A percentile compares a stretch with the other conserved stretches of the same genome.
phyloP scores from a whole-genome alignment of 2,113 vertebrate genomes.

The Carollia perspicillata region DNA sequence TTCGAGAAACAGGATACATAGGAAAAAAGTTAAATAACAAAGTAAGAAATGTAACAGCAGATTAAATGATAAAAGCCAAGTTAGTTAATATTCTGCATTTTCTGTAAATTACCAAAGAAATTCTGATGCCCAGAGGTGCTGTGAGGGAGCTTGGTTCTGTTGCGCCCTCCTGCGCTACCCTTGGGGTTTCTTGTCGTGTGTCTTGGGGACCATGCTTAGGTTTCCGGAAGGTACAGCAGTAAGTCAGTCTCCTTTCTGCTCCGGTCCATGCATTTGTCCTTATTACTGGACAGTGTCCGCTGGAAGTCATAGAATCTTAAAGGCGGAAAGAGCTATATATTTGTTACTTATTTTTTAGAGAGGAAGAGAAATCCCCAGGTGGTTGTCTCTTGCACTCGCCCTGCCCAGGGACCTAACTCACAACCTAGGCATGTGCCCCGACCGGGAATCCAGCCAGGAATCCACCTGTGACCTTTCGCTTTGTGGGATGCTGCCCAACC shows the following conservation, averaged over 20 bases:
- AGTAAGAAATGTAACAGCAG: background rate
- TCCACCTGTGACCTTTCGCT: too few relatives aligned
- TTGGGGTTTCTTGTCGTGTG: background rate
- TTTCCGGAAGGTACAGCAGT: background rate
- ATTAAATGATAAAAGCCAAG: background rate
- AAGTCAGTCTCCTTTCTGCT: too few relatives aligned
- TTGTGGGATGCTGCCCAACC: too few relatives aligned
- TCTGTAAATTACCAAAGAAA: background rate
- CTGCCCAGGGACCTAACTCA: too few relatives aligned
- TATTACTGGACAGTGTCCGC: background rate
- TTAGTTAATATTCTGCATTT: background rate
- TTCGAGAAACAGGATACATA: background rate
- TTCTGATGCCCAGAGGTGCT: background rate
- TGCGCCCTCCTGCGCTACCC: background rate
- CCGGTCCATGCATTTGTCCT: background rate
- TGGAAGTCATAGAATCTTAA: background rate
- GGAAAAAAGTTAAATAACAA: background rate
- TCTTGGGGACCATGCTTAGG: background rate
- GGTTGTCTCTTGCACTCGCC: too few relatives aligned
- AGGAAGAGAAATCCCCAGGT: too few relatives aligned
- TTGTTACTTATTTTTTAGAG: too few relatives aligned
- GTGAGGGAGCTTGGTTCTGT: background rate
- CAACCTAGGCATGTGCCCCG: too few relatives aligned
- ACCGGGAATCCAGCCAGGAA: too few relatives aligned
- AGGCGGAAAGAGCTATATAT: background rate